Percentiles rank a stretch among this genome's conserved stretches.
These are phyloP conservation scores for Apis cerana DNA, from an alignment of 1,140 invertebrate genomes.

Conservation along the genomic window DNA sequence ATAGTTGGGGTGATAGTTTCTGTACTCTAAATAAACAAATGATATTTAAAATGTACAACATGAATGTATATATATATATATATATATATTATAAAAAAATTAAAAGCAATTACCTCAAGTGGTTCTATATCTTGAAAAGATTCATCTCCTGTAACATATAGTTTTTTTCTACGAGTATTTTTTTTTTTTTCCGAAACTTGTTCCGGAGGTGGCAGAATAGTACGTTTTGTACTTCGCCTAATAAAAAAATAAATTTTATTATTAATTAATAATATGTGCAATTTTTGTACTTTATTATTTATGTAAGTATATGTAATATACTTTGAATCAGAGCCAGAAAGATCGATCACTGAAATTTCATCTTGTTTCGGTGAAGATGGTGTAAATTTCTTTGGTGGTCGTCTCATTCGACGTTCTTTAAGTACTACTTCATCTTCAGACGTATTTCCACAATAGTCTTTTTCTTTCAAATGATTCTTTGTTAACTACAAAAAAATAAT, in stretches of 20 bases:
- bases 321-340: conserved; percentile 67
- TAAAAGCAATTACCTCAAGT: conserved; percentile 46
- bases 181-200: conserved; percentile 40
- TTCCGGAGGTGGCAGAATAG: conserved; percentile 30
- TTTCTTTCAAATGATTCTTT: conserved; percentile 24
- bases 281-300: neutral
- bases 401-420: conserved; percentile 30
- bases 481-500: conserved; percentile 32
- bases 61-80: neutral
- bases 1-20: conserved; percentile 20
- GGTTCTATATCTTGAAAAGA: conserved; percentile 64
- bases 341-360: conserved; percentile 63
- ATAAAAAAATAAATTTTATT: neutral
- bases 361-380: conserved; percentile 24
- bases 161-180: conserved; percentile 64
- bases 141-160: conserved; percentile 60
- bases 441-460: conserved; percentile 48
- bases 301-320: conserved; percentile 37
- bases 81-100: conserved; percentile 18
- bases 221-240: conserved; percentile 40
- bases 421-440: conserved; percentile 61
- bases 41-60: conserved; percentile 1
- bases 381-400: conserved; percentile 38
- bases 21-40: conserved; percentile 14
- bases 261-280: neutral